Percentiles rank a stretch among this genome's conserved stretches.
phyloP scores from a whole-genome alignment of 1,140 invertebrate genomes.

The Drosophila rufa region DNA sequence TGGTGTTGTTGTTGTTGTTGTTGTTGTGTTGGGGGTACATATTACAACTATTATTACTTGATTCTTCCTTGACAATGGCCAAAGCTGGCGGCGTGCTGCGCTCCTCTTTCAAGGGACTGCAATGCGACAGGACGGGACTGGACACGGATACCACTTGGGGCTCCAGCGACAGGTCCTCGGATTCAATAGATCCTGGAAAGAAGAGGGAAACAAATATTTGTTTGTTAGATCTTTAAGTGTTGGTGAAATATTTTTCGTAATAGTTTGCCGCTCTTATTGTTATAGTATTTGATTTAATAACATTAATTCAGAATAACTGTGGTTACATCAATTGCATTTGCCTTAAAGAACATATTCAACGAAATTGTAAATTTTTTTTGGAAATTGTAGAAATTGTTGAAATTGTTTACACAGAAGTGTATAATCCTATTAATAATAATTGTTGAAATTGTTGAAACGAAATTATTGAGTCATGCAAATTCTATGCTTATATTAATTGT shows the following conservation, averaged over 20 bases:
- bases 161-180: slow-evolving; percentile 91
- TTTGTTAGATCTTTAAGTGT: neutral
- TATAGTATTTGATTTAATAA: too few species aligned
- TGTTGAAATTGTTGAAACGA: too few species aligned
- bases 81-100: slow-evolving; percentile 86
- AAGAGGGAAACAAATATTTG: neutral
- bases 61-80: slow-evolving; percentile 90
- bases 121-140: slow-evolving; percentile 85
- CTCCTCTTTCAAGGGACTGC: slow-evolving; percentile 87
- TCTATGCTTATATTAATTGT: too few species aligned
- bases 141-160: slow-evolving; percentile 85
- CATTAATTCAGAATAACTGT: too few species aligned
- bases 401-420: too few species aligned
- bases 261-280: too few species aligned
- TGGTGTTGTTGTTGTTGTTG: slow-evolving; percentile 80
- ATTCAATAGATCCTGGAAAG: slow-evolving; percentile 90
- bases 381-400: too few species aligned
- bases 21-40: slow-evolving; percentile 87
- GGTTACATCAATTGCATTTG: too few species aligned
- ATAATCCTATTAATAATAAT: too few species aligned
- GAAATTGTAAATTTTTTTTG: too few species aligned
- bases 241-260: neutral
- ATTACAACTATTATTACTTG: slow-evolving; percentile 88
- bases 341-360: too few species aligned
- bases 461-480: too few species aligned